Percentiles rank a stretch among this genome's conserved stretches.
These are phyloP conservation scores for Neosilurus mollespiculum DNA, from an alignment of 2,797 vertebrate species.

Conservation along the genomic window DNA sequence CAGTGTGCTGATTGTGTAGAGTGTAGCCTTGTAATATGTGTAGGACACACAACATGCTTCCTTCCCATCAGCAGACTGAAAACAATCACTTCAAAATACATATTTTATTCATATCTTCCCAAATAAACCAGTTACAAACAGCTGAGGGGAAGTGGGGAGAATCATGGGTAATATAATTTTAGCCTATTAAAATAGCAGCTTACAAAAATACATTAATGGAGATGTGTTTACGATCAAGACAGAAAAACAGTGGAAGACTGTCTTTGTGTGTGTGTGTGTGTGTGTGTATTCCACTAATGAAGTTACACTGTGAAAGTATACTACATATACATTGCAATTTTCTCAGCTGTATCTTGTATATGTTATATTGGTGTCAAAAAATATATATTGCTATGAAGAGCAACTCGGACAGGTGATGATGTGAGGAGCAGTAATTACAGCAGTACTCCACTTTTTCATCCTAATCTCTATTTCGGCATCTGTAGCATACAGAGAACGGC, in stretches of 20 bases:
- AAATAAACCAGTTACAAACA: conserved; percentile 59
- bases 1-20: not conserved
- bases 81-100: conserved; percentile 68
- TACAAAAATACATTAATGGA: conserved; percentile 62
- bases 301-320: conserved; percentile 53
- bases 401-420: conserved; percentile 12
- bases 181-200: conserved; percentile 52
- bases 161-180: conserved; percentile 54
- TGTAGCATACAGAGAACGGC: no score
- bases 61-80: conserved; percentile 8
- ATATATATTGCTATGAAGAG: conserved; percentile 23
- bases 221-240: conserved; percentile 32
- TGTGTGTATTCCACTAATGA: conserved; percentile 43
- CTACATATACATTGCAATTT: conserved; percentile 37
- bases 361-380: conserved; percentile 26
- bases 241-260: conserved; percentile 42
- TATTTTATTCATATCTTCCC: conserved; percentile 70
- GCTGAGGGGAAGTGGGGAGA: conserved; percentile 46
- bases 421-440: not conserved
- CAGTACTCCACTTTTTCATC: conserved; percentile 11
- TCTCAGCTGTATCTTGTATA: conserved; percentile 36
- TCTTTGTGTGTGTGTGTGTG: conserved; percentile 15
- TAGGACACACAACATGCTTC: not conserved
- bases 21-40: not conserved
- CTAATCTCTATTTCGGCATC: conserved; percentile 18